Percentiles rank a stretch among this genome's conserved stretches.
These are phyloP conservation scores for Silurus meridionalis DNA, from an alignment of 2,113 vertebrate genomes.

Conservation along the genomic window DNA sequence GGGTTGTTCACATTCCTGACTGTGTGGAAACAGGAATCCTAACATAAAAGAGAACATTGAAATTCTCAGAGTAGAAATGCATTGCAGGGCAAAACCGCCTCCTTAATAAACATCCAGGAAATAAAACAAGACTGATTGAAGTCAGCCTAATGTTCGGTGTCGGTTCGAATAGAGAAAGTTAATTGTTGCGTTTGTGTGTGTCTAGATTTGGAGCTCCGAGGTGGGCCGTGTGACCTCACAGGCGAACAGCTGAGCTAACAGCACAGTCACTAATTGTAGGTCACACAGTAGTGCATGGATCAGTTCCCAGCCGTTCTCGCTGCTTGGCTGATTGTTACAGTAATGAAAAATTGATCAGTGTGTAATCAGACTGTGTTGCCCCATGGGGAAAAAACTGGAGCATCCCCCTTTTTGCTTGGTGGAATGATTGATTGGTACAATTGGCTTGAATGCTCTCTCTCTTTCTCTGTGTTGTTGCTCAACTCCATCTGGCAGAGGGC, in stretches of 20 bases:
- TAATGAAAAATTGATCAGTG: constrained; percentile 54
- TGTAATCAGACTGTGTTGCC: constrained; percentile 43
- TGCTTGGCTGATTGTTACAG: constrained; percentile 44
- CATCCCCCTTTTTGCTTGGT: constrained; percentile 20
- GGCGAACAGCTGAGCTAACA: constrained; percentile 26
- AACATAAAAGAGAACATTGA: not conserved
- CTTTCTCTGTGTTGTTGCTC: constrained; percentile 17
- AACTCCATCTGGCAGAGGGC: constrained; percentile 28
- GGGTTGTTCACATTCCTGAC: constrained; percentile 38
- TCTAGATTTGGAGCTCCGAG: not conserved
- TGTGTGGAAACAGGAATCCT: not conserved
- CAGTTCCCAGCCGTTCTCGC: constrained; percentile 26
- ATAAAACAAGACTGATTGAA: not conserved
- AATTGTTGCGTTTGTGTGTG: not conserved
- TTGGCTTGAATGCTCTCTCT: constrained; percentile 36
- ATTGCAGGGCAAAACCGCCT: not conserved
- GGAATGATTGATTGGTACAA: constrained; percentile 36
- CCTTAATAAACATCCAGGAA: not conserved
- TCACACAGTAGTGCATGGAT: constrained; percentile 34
- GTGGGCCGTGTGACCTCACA: constrained; percentile 13
- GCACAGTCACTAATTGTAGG: constrained; percentile 35
- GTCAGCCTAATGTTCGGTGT: not conserved
- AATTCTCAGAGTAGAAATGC: not conserved
- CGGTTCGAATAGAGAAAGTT: not conserved
- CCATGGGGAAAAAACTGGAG: constrained; percentile 10